phyloP scores from a whole-genome alignment of 1,140 invertebrate species.

The Thaumetopoea pityocampa region DNA sequence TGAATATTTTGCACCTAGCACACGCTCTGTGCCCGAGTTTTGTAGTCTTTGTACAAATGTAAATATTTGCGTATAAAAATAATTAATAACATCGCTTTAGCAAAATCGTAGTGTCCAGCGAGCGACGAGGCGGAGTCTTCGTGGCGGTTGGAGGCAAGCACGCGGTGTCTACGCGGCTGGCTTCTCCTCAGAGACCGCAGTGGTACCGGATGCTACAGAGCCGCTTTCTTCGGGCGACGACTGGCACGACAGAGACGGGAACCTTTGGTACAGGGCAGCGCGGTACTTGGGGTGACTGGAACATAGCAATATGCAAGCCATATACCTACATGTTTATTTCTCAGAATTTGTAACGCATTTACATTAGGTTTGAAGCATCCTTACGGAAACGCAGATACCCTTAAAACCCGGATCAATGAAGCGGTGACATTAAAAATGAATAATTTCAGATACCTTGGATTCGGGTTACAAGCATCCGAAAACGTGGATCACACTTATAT shows the following conservation, averaged over 20 bases:
- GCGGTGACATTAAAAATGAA: no score
- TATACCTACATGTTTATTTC: conserved; percentile 1
- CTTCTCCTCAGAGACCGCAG: conserved; percentile 76
- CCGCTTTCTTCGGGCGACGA: conserved; percentile 72
- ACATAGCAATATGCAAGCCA: conserved; percentile 9
- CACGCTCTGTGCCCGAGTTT: conserved; percentile 56
- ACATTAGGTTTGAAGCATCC: no score
- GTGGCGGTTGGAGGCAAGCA: neutral
- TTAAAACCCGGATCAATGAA: no score
- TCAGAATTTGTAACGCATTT: no score
- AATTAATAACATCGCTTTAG: conserved; percentile 61
- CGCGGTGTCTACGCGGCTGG: conserved; percentile 71
- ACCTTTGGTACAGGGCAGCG: conserved; percentile 79
- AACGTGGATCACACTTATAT: no score
- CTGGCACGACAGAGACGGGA: conserved; percentile 77
- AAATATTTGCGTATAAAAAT: conserved; percentile 63
- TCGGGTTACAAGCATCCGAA: no score
- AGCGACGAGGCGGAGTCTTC: conserved; percentile 17
- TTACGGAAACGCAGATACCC: no score
- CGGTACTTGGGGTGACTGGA: conserved; percentile 80
- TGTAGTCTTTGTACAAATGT: conserved; percentile 63
- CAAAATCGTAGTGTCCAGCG: conserved; percentile 48
- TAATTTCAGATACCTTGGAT: no score
- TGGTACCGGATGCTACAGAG: conserved; percentile 76
- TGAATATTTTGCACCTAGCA: conserved; percentile 54